Evolutionary conservation across 2,113 vertebrate species (phyloP).

Genomic region (Platichthys stellatus): DNA sequence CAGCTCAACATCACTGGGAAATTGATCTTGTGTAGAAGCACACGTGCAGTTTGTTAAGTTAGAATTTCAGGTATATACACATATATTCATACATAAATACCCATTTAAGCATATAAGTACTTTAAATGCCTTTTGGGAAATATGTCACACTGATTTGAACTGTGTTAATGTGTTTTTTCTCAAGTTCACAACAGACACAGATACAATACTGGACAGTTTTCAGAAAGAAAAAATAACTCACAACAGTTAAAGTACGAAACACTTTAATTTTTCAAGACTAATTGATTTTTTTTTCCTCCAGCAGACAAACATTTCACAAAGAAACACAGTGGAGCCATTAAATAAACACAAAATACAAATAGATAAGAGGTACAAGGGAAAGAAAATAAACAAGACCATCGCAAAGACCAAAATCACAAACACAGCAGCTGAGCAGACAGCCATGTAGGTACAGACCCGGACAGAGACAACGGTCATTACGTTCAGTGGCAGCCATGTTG

Average conservation of each 20-base stretch:
- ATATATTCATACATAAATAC: background rate
- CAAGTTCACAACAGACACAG: background rate
- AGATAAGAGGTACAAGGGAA: conserved; percentile 41
- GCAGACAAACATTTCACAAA: conserved; percentile 62
- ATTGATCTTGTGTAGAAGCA: no score
- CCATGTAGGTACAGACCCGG: conserved; percentile 27
- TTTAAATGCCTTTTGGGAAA: background rate
- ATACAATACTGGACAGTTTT: background rate
- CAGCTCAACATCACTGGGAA: background rate
- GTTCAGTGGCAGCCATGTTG: conserved; percentile 23
- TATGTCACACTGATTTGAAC: background rate
- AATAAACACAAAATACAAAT: conserved; percentile 59
- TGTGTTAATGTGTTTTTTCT: background rate
- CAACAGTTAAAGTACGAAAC: conserved; percentile 45
- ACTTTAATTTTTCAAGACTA: conserved; percentile 67
- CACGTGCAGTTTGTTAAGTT: no score
- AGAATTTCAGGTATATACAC: background rate
- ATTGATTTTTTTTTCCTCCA: conserved; percentile 27
- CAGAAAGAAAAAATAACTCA: background rate
- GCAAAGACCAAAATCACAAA: conserved; percentile 47
- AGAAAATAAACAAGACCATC: conserved; percentile 35
- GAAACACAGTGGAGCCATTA: conserved; percentile 53
- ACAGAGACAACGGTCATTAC: conserved; percentile 10
- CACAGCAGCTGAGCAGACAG: conserved; percentile 54
- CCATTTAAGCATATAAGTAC: no score